These are phyloP conservation scores for Phortica magna DNA, from an alignment of 2,888 invertebrate genomes.

Conservation along the genomic window DNA sequence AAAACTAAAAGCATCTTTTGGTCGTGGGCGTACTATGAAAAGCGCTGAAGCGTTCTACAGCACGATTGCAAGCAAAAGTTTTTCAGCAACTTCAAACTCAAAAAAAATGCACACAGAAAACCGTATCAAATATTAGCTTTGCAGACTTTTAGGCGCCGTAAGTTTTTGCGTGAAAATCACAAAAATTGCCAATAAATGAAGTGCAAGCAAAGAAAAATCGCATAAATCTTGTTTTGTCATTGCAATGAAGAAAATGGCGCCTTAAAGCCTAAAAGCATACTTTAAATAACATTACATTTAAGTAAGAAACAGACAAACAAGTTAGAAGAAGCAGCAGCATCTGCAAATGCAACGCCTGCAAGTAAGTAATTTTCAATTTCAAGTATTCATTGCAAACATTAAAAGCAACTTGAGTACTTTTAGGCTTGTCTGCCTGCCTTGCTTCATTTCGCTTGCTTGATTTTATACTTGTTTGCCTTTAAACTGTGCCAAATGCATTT, in stretches of 20 bases:
- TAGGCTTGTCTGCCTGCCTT: background rate
- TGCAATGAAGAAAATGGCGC: background rate
- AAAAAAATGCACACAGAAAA: background rate
- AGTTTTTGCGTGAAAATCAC: background rate
- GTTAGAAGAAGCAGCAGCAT: background rate
- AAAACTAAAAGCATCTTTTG: background rate
- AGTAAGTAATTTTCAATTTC: slow-evolving; percentile 29
- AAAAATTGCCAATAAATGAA: slow-evolving; percentile 40
- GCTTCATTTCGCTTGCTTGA: background rate
- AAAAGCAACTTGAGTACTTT: slow-evolving; percentile 19
- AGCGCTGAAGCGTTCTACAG: slow-evolving; percentile 13
- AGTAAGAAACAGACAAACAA: background rate
- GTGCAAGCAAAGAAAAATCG: slow-evolving; percentile 36
- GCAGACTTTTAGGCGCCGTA: background rate
- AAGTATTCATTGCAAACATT: slow-evolving; percentile 27
- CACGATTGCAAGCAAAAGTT: slow-evolving; percentile 6
- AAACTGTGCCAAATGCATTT: slow-evolving; percentile 32
- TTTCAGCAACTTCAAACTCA: background rate
- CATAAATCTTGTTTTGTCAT: slow-evolving; percentile 35
- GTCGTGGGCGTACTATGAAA: slow-evolving; percentile 1
- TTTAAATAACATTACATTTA: slow-evolving; percentile 1
- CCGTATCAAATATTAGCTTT: background rate
- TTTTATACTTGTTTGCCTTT: background rate
- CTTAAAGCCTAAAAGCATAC: slow-evolving; percentile 20
- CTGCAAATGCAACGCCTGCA: too few relatives aligned